phyloP scores from a whole-genome alignment of 2,113 vertebrate genomes.

The Vimba vimba region DNA sequence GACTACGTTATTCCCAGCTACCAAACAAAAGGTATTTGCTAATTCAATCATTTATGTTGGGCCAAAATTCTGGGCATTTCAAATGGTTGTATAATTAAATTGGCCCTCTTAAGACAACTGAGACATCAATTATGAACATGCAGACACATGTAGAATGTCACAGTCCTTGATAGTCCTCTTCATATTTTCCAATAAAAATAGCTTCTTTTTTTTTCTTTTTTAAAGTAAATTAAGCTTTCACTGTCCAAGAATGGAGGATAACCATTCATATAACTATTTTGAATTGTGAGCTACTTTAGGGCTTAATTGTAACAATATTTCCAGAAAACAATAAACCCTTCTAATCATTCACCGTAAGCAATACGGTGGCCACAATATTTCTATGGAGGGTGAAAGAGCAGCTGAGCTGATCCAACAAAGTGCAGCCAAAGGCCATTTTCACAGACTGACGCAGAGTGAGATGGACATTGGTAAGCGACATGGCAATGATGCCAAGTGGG shows the following conservation, averaged over 20 bases:
- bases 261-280: background rate
- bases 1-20: background rate
- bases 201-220: background rate
- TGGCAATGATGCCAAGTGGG: background rate
- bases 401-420: background rate
- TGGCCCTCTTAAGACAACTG: background rate
- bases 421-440: background rate
- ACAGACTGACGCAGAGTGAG: constrained; percentile 10
- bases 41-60: background rate
- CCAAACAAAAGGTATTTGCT: background rate
- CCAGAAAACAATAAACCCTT: background rate
- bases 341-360: background rate
- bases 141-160: background rate
- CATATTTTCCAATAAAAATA: background rate
- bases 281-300: background rate
- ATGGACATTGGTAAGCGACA: background rate
- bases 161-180: background rate
- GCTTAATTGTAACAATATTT: background rate
- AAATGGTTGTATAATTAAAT: constrained; percentile 31
- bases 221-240: background rate
- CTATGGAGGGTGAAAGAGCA: background rate
- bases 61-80: background rate
- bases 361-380: background rate
- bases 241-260: background rate
- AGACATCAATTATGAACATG: background rate